Evolutionary conservation across 53 echinoderm and acorn worm species (phyloP), one percentile per base, ranked within the genome.

Genomic region (Henricia sp.): DNA sequence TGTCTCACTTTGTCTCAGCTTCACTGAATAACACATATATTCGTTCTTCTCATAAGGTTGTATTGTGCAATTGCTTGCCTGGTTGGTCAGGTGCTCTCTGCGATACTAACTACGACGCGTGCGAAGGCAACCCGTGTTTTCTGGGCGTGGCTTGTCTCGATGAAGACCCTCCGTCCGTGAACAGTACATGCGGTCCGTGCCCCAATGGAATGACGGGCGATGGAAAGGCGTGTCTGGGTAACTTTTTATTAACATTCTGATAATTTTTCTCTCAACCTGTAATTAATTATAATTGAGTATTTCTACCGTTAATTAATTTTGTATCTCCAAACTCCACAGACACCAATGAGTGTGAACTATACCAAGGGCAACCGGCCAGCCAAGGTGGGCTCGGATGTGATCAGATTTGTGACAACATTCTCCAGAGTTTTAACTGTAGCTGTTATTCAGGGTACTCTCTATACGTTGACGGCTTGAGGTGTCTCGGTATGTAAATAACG

Each of bases 301-400:
- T 46, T 46, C 16, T 46, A 46, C 11, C 48, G 16, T 16, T 46
- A 6, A 30, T 27, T 16, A 0, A 35, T 36, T 37, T 16, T 36
- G 20, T 37, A 19, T 14, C 66, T 14, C n/a, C n/a, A n/a, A n/a
- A n/a, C 11, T 66, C 20, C 4, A 29, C 52, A 91, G 91, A 91
- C n/a, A 82, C 87, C 71, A 83, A 91, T 68, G 87, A 90, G 58
- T 90, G 90, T 82, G 90, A 72, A 27, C 72, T 56, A 60, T 86
- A 70, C 44, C 52, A 59, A 13, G 74, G 83, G 51, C 71, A 87
- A 39, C 73, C 83, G 10, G 30, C 16, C 37, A 75, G 52, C 4
- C 59, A 83, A 30, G 90, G 86, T 26, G 90, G 90, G 35, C 85
- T 80, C 36, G 85, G 86, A 37, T 90, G 90, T 40, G 60, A 87